Evolutionary conservation across 2,888 invertebrate genomes (phyloP).

Genomic region (Seladonia tumulorum): DNA sequence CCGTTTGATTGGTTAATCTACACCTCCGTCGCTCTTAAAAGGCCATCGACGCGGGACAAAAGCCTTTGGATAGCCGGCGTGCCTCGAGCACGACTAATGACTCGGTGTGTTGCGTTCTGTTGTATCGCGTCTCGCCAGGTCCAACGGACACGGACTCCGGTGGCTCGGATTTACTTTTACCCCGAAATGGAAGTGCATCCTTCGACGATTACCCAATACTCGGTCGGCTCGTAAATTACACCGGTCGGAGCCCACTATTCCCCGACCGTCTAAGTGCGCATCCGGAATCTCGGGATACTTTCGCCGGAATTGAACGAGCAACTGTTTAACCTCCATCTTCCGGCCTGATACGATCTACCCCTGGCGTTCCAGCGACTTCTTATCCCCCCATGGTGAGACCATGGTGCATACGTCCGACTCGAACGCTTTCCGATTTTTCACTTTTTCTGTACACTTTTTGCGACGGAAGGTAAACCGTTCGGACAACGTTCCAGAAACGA

Average conservation of each 20-base stretch:
- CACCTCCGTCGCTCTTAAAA: conserved; percentile 56
- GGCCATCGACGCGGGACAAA: conserved; percentile 49
- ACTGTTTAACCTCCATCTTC: conserved; percentile 64
- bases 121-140: neutral
- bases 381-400: neutral
- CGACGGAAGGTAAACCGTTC: neutral
- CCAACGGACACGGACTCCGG: neutral
- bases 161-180: conserved; percentile 24
- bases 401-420: neutral
- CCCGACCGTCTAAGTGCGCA: conserved; percentile 71
- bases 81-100: conserved; percentile 29
- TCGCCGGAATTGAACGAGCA: conserved; percentile 48
- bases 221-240: conserved; percentile 70
- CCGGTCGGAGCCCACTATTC: conserved; percentile 72
- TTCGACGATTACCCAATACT: conserved; percentile 6
- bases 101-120: neutral
- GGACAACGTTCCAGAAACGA: neutral
- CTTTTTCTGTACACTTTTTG: neutral
- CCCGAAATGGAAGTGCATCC: neutral
- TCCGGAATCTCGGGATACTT: conserved; percentile 52
- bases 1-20: conserved; percentile 82
- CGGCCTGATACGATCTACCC: conserved; percentile 46
- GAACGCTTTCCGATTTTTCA: neutral
- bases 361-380: neutral
- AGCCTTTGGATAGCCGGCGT: conserved; percentile 11